Evolutionary conservation across 2,113 vertebrate genomes (phyloP), one percentile per base, ranked within the genome.

Genomic region (Fregata magnificens): DNA sequence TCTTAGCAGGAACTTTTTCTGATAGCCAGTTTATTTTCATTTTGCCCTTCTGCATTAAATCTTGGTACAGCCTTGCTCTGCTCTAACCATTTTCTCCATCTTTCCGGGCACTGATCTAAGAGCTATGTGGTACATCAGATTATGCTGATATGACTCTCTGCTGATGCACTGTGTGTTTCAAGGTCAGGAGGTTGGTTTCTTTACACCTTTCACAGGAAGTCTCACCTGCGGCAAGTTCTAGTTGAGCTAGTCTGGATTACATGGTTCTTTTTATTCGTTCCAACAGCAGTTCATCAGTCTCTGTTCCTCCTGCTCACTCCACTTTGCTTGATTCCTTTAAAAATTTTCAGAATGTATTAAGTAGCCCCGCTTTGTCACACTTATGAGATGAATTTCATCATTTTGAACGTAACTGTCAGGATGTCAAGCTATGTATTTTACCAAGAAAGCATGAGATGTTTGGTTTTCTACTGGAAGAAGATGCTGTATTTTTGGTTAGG

Each of bases 401-500:
- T 93, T 96, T 94, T 95, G 93, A 97, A 95, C 21, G 26, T 78
- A 96, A 94, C 47, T 95, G 18, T 55, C 24, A 70, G n/a, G 63
- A 93, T 84, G 81, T 93, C 93, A 95, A 97, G 78, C 79, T 91
- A 88, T 28, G n/a, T 70, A 93, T 94, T 93, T 95, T 88, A 82
- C 73, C 94, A 82, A 85, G 59, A 97, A 96, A 79, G 87, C 80
- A 82, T 16, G 9, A 91, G 65, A 73, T 94, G 79, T 79, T 93
- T 97, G 89, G 58, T 81, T 95, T 82, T 88, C 76, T 90, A 53
- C 45, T 26, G 20, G 63, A 90, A 56, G 13, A 59, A 84, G 38
- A 65, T 5, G 63, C 11, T 44, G 50, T 13, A 71, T 77, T 28
- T 89, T 95, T 94, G 74, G 77, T 94, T 65, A 95, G 25, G n/a